phyloP scores from a whole-genome alignment of 2,113 vertebrate species.

The Arvicanthis niloticus region DNA sequence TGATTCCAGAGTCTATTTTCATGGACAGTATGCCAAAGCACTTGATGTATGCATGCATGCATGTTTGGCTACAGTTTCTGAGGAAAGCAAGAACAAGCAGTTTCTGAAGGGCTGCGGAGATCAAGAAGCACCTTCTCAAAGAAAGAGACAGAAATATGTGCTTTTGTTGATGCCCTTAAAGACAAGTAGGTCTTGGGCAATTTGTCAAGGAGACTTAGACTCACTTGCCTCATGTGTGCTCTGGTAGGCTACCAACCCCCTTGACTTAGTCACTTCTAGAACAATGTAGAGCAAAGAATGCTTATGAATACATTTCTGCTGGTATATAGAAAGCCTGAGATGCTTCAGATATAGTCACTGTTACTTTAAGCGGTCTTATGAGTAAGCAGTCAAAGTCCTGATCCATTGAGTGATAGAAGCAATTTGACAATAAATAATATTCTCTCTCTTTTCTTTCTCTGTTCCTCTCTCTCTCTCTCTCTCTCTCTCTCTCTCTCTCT shows the following conservation, averaged over 20 bases:
- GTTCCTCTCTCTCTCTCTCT: no score
- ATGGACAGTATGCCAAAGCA: no score
- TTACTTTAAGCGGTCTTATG: constrained; percentile 47
- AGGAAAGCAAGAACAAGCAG: not conserved
- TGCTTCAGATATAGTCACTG: not conserved
- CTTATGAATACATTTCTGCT: not conserved
- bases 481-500: no score
- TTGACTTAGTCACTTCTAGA: not conserved
- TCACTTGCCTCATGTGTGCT: not conserved
- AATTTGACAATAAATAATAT: not conserved
- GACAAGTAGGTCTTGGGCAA: not conserved
- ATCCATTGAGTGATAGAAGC: not conserved
- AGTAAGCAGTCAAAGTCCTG: not conserved
- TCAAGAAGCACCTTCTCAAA: not conserved
- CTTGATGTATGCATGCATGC: not conserved
- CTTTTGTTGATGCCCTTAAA: not conserved
- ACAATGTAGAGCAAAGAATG: not conserved
- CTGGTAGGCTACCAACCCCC: rapidly evolving
- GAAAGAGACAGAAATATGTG: not conserved
- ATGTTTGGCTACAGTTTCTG: not conserved
- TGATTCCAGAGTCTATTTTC: not conserved
- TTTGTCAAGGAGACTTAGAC: not conserved
- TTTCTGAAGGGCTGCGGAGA: not conserved
- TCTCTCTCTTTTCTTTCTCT: not conserved
- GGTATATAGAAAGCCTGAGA: not conserved